Evolutionary conservation across 2,888 invertebrate species (phyloP).

Genomic region (Hesperia comma): DNA sequence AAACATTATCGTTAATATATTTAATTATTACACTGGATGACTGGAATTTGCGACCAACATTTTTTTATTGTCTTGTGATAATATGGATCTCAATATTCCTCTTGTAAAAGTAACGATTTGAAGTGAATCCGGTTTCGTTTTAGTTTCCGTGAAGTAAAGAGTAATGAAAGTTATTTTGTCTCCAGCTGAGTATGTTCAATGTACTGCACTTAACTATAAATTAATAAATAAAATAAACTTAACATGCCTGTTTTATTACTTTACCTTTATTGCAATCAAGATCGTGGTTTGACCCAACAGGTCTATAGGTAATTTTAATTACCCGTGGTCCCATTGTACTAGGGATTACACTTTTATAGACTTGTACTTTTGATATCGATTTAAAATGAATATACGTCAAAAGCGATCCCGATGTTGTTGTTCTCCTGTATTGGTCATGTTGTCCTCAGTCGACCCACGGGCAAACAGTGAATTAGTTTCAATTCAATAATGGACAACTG

Average conservation of each 20-base stretch:
- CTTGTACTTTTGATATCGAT: no score
- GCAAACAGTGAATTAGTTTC: no score
- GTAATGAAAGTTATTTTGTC: slow-evolving; percentile 62
- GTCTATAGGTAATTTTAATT: no score
- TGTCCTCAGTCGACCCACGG: no score
- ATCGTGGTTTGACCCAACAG: no score
- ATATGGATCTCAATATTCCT: slow-evolving; percentile 73
- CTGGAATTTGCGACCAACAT: slow-evolving; percentile 54
- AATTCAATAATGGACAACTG: no score
- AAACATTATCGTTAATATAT: slow-evolving; percentile 42
- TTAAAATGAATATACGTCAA: no score
- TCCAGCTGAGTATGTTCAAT: slow-evolving; percentile 70
- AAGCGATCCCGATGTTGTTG: no score
- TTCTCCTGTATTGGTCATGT: no score
- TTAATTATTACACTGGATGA: slow-evolving; percentile 43
- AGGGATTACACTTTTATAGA: no score
- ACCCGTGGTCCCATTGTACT: no score
- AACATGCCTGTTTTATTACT: slow-evolving; percentile 53
- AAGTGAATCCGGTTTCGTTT: slow-evolving; percentile 44
- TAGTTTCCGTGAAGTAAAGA: slow-evolving; percentile 37
- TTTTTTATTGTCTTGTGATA: slow-evolving; percentile 66
- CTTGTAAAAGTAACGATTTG: slow-evolving; percentile 47
- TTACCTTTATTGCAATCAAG: background rate
- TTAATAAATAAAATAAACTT: slow-evolving; percentile 76
- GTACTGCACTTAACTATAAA: slow-evolving; percentile 78